Evolutionary conservation across 2,113 vertebrate genomes (phyloP).

Genomic region (Ciconia stormi): DNA sequence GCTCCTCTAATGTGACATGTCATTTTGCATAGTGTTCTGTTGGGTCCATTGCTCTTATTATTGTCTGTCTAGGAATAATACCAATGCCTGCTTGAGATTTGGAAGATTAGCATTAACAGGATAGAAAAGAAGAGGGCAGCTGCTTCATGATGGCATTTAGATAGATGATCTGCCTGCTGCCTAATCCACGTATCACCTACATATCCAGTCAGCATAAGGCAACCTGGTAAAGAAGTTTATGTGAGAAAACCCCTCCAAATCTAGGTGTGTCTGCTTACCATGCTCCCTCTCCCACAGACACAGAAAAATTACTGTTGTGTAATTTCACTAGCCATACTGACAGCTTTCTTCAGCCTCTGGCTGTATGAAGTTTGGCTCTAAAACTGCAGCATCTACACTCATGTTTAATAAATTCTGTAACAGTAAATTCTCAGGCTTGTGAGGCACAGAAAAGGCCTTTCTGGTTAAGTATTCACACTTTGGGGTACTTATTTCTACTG

Average conservation of each 20-base stretch:
- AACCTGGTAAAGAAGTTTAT: background rate
- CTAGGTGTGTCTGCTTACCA: background rate
- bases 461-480: background rate
- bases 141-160: constrained; percentile 51
- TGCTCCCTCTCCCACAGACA: background rate
- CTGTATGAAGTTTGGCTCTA: background rate
- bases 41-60: constrained; percentile 34
- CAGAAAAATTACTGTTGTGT: background rate
- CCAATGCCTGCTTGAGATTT: background rate
- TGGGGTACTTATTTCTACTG: background rate
- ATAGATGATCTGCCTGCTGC: constrained; percentile 42
- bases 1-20: constrained; percentile 46
- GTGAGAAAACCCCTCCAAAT: background rate
- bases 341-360: background rate
- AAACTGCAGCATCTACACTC: background rate
- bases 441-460: background rate
- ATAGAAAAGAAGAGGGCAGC: constrained; percentile 40
- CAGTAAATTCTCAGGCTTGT: background rate
- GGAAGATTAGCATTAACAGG: constrained; percentile 41
- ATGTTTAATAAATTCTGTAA: background rate
- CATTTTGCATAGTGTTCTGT: constrained; percentile 29
- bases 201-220: background rate
- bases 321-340: background rate
- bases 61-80: constrained; percentile 49
- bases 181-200: constrained; percentile 14